These are phyloP conservation scores for Pycnomerus fuliginosus DNA, from an alignment of 2,888 invertebrate species.

Conservation along the genomic window DNA sequence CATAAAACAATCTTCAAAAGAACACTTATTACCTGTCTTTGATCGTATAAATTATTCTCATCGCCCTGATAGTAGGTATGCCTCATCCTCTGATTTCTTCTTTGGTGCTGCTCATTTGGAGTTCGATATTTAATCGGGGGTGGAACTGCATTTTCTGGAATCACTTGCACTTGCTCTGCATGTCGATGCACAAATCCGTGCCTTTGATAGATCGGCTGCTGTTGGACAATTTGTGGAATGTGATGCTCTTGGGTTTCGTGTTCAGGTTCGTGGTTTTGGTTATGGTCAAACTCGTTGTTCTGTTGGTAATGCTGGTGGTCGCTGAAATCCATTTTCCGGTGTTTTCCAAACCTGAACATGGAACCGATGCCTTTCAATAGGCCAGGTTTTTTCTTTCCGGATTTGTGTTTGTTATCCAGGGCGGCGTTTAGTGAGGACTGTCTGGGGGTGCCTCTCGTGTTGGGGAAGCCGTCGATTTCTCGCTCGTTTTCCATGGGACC, in stretches of 20 bases:
- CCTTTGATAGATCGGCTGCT: conserved; percentile 47
- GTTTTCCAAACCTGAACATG: conserved; percentile 73
- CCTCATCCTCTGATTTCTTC: conserved; percentile 57
- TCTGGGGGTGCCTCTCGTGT: conserved; percentile 66
- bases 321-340: conserved; percentile 57
- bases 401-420: conserved; percentile 57
- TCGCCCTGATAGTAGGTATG: conserved; percentile 58
- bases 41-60: background rate
- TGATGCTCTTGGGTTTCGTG: conserved; percentile 16
- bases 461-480: conserved; percentile 63
- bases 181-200: conserved; percentile 49
- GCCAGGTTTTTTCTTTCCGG: conserved; percentile 68
- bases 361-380: conserved; percentile 77
- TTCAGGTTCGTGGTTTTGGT: conserved; percentile 16
- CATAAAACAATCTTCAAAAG: no score
- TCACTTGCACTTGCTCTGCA: conserved; percentile 51
- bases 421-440: conserved; percentile 77
- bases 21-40: no score
- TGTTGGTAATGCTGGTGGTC: conserved; percentile 45
- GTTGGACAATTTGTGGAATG: no score
- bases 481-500: conserved; percentile 63
- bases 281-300: conserved; percentile 43
- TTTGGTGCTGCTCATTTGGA: conserved; percentile 38
- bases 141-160: conserved; percentile 48
- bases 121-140: conserved; percentile 45